Evolutionary conservation across 2,113 vertebrate genomes (phyloP).

Genomic region (Zapornia atra): DNA sequence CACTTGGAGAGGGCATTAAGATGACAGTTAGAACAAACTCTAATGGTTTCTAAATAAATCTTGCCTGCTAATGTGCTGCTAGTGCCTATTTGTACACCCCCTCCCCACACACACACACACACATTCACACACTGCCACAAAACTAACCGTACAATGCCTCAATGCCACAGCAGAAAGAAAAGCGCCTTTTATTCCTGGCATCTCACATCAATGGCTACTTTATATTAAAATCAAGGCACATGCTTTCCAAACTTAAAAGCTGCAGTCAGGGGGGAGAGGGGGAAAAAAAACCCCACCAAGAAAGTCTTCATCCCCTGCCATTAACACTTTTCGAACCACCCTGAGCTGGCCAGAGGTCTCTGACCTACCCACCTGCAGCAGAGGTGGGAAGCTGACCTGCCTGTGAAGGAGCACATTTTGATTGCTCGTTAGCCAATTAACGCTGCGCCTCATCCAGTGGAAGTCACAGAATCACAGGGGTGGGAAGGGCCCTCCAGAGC

Average conservation of each 20-base stretch:
- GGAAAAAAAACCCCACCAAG: neutral
- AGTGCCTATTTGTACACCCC: neutral
- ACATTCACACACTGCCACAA: slow-evolving; percentile 22
- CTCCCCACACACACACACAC: neutral
- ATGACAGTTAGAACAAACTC: neutral
- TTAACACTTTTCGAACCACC: slow-evolving; percentile 28
- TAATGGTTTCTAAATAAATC: neutral
- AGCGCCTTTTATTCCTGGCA: slow-evolving; percentile 38
- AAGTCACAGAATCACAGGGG: neutral
- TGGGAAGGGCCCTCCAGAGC: too few relatives aligned
- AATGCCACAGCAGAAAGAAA: slow-evolving; percentile 39
- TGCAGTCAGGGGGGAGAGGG: neutral
- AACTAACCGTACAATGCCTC: slow-evolving; percentile 31
- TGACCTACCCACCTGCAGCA: neutral
- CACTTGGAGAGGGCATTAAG: neutral
- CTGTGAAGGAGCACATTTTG: neutral
- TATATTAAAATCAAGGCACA: slow-evolving; percentile 61
- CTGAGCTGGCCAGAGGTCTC: neutral
- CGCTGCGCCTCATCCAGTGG: neutral
- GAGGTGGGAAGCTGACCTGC: neutral
- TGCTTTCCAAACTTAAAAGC: slow-evolving; percentile 54
- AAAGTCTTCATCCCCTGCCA: neutral
- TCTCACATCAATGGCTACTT: slow-evolving; percentile 59
- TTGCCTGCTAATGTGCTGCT: neutral
- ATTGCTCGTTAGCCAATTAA: fast-evolving